A percentile compares a stretch with the other conserved stretches of the same genome.
Evolutionary conservation across 2,113 vertebrate genomes (phyloP).

Genomic region (Pygathrix nemaeus): DNA sequence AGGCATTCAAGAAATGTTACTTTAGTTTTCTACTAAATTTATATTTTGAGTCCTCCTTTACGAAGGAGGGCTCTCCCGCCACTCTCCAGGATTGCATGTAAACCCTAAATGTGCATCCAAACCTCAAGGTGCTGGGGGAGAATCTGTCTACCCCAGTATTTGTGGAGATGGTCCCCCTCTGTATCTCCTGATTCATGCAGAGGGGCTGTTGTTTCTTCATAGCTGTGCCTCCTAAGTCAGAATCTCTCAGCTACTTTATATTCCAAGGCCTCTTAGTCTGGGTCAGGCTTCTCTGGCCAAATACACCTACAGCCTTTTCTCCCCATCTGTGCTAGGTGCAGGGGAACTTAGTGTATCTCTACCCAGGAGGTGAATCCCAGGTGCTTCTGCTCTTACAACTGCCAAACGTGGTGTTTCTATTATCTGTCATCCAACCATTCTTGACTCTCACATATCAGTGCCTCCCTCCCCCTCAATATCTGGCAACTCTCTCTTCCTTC

Average conservation of each 20-base stretch:
- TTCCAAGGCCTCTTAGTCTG: background rate
- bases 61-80: background rate
- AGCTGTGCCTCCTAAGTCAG: background rate
- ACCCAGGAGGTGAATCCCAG: background rate
- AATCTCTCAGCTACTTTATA: background rate
- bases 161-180: background rate
- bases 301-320: background rate
- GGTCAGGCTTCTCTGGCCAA: background rate
- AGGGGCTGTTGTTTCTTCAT: background rate
- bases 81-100: background rate
- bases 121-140: background rate
- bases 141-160: background rate
- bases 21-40: background rate
- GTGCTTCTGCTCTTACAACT: background rate
- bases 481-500: background rate
- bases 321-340: too few species aligned
- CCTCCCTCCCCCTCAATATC: background rate
- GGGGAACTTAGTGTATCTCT: background rate
- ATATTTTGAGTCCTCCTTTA: background rate
- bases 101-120: background rate
- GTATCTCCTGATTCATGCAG: background rate
- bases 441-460: background rate
- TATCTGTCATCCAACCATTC: too few species aligned
- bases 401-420: rapidly evolving
- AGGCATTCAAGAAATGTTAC: background rate